Evolutionary conservation across 2,113 vertebrate species (phyloP), one percentile per base, ranked within the genome.

Genomic region (Tenrec ecaudatus): DNA sequence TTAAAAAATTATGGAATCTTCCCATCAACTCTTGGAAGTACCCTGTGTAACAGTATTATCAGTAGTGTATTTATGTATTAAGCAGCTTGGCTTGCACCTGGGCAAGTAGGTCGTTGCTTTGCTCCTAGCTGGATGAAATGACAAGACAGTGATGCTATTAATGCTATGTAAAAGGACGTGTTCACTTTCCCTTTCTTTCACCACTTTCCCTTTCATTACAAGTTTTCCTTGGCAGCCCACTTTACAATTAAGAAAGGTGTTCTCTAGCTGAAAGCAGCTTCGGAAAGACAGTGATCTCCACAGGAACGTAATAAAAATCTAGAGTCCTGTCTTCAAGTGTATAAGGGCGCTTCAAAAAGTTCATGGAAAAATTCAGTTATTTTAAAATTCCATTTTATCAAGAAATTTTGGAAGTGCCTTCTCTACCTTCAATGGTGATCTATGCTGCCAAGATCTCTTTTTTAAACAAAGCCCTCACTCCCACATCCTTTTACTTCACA

Each of bases 391-490:
- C 47, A 53, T 53, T 53, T 53, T 53, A 12, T 53, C 9, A 53
- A 53, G 47, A 53, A 53, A 53, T 53, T 53, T 53, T 53, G 47
- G 47, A 53, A 53, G 47, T 73, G 40, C 16, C 23, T 76, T 20
- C 89, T 11, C 71, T 82, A 75, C 60, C 12, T 60, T 81, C 68
- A 73, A 0, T 66, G 19, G 38, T 57, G 0, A 77, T 60, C 31
- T 82, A 33, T 43, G 43, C n/a, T 88, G 38, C 29, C 82, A 88
- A 75, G 60, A 93, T 64, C 58, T 81, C 29, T 89, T 40, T 94
- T 73, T 73, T 66, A 31, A 2, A 29, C 1, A 33, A 69, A 62
- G 2, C 64, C 40, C 38, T 15, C 20, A 17, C 2, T 33, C 38
- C 2, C 3, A 14, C 20, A 57, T 10, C 71, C 25, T 22, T 82